A percentile compares a stretch with the other conserved stretches of the same genome.
phyloP scores from a whole-genome alignment of 30 jellyfish, hydroid and myxozoan genomes.

The Clytia hemisphaerica region DNA sequence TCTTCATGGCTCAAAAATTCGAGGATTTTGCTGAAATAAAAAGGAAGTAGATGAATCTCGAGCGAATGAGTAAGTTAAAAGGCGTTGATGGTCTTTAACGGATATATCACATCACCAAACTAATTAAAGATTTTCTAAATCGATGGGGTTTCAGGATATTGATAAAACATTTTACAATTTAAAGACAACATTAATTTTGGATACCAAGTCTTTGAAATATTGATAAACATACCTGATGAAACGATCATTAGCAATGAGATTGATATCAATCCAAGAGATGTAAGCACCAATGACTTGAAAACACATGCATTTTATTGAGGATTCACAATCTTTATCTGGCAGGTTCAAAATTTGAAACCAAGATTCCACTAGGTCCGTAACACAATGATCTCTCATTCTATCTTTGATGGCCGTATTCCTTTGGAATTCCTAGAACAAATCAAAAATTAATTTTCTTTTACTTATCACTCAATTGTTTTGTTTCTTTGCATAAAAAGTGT shows the following conservation, averaged over 20 bases:
- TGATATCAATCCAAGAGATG: conserved; percentile 87
- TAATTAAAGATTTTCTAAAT: too few relatives aligned
- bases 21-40: conserved; percentile 40
- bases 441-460: too few relatives aligned
- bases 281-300: conserved; percentile 77
- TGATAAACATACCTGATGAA: conserved; percentile 53
- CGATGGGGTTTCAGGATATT: too few relatives aligned
- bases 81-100: neutral
- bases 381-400: conserved; percentile 87
- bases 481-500: too few relatives aligned
- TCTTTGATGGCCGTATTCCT: conserved; percentile 67
- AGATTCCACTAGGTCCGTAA: conserved; percentile 71
- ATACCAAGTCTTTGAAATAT: too few relatives aligned
- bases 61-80: neutral
- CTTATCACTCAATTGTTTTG: too few relatives aligned
- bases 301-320: conserved; percentile 65
- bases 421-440: conserved; percentile 48
- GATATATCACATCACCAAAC: neutral
- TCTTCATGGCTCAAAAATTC: conserved; percentile 46
- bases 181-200: too few relatives aligned
- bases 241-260: conserved; percentile 68
- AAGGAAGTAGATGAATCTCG: neutral
- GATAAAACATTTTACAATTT: too few relatives aligned
- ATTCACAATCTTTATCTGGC: conserved; percentile 34
- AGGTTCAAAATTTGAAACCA: conserved; percentile 69